These are phyloP conservation scores for Ceramica pisi DNA, from an alignment of 2,888 invertebrate species.

Conservation along the genomic window DNA sequence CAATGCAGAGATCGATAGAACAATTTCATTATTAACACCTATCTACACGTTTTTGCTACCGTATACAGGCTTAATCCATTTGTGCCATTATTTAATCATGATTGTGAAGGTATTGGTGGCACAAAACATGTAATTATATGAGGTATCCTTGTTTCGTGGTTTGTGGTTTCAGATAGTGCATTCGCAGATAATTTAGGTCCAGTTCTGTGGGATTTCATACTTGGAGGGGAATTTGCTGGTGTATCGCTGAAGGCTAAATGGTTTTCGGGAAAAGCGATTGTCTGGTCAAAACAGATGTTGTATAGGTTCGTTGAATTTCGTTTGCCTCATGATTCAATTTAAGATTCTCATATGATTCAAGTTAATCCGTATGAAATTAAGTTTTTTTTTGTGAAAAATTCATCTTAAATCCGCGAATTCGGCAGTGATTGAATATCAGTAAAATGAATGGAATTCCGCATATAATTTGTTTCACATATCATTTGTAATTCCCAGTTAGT, in stretches of 20 bases:
- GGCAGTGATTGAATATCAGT: constrained; percentile 11
- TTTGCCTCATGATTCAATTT: not conserved
- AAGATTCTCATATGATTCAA: not conserved
- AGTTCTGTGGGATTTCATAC: constrained; percentile 38
- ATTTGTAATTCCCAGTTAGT: constrained; percentile 2
- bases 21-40: constrained; percentile 75
- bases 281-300: not conserved
- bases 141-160: constrained; percentile 69
- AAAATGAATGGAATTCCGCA: constrained; percentile 2
- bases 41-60: constrained; percentile 65
- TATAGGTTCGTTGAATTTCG: not conserved
- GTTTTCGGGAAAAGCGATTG: constrained; percentile 28
- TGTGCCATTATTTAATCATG: constrained; percentile 81
- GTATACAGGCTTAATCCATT: constrained; percentile 80
- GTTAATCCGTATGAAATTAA: not conserved
- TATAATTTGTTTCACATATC: not conserved
- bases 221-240: constrained; percentile 11
- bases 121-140: constrained; percentile 74
- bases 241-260: constrained; percentile 17
- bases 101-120: constrained; percentile 67
- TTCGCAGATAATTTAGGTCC: constrained; percentile 45
- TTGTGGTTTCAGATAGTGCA: constrained; percentile 52
- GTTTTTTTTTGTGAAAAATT: not conserved
- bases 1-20: constrained; percentile 52
- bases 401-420: not conserved